Conservation (phyloP, 2,113 vertebrate species). For the Tupaia tana region DNA sequence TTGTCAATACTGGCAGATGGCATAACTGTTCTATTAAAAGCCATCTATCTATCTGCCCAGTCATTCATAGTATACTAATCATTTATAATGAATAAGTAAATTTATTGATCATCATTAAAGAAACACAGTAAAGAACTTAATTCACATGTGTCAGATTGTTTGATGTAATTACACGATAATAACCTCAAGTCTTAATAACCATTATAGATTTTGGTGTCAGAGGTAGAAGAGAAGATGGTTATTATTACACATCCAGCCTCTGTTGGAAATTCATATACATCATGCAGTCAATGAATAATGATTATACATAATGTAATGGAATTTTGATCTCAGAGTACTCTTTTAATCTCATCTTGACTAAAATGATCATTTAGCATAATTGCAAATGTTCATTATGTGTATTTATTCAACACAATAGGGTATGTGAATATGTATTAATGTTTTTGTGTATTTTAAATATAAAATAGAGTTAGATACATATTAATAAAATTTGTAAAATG, state of each 20-base stretch:
- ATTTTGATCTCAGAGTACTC: background rate
- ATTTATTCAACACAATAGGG: background rate
- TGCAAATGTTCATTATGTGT: background rate
- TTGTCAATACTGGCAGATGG: constrained; percentile 6
- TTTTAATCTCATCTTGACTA: background rate
- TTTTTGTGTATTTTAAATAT: background rate
- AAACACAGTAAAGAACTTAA: background rate
- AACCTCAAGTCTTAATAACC: background rate
- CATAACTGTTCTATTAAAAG: background rate
- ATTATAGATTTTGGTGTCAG: background rate
- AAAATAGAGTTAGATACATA: background rate
- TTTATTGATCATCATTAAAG: background rate
- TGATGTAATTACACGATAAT: background rate
- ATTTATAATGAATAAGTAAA: background rate
- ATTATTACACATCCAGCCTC: background rate
- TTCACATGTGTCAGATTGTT: background rate
- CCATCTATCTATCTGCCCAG: background rate
- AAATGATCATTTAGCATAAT: background rate
- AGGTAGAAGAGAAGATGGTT: background rate
- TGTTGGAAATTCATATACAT: background rate
- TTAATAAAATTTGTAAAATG: background rate
- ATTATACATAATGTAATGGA: background rate
- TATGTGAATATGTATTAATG: background rate
- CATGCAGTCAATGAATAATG: background rate
- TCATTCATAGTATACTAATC: background rate